These are phyloP conservation scores for Mesaphorura yosii DNA, from an alignment of 1,140 invertebrate genomes.

Conservation along the genomic window DNA sequence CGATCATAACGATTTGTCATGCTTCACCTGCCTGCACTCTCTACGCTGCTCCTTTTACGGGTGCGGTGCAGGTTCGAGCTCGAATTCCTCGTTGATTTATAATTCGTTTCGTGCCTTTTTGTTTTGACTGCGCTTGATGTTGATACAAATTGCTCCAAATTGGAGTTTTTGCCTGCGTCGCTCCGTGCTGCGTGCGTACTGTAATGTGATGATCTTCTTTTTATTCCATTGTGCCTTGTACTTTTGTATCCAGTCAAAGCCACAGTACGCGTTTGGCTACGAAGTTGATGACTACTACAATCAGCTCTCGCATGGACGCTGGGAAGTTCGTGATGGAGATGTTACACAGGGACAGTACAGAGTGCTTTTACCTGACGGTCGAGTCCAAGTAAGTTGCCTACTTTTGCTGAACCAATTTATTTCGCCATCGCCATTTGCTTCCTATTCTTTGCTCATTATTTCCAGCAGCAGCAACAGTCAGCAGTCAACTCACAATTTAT, in stretches of 20 bases:
- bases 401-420: background rate
- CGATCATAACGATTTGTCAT: background rate
- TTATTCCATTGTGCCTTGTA: too few relatives aligned
- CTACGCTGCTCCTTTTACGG: background rate
- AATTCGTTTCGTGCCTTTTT: background rate
- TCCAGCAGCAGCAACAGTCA: too few relatives aligned
- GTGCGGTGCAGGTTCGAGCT: too few relatives aligned
- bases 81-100: background rate
- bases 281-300: constrained; percentile 32
- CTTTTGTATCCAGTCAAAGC: constrained; percentile 21
- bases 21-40: background rate
- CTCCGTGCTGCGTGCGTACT: background rate
- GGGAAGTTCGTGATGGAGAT: constrained; percentile 30
- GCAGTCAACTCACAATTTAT: too few relatives aligned
- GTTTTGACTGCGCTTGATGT: too few relatives aligned
- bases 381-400: constrained; percentile 40
- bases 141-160: too few relatives aligned
- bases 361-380: constrained; percentile 47
- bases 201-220: background rate
- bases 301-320: constrained; percentile 29
- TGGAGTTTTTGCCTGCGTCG: background rate
- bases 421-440: background rate
- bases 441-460: background rate
- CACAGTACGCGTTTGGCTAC: constrained; percentile 31
- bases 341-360: constrained; percentile 48